Conservation (phyloP, 2,113 vertebrate species). For the Podarcis raffonei region DNA sequence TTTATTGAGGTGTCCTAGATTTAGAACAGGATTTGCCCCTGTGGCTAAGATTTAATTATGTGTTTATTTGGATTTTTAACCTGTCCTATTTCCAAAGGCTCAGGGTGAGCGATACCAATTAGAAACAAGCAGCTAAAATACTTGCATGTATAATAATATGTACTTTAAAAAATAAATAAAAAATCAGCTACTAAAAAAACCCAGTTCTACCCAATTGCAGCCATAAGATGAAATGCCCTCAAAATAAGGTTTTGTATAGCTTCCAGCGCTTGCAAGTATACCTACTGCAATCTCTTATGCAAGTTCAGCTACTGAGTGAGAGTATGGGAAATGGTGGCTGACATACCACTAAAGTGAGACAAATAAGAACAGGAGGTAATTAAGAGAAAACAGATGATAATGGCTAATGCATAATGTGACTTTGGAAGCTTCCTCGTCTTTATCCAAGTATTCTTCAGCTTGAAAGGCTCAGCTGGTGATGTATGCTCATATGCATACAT, state of each 20-base stretch:
- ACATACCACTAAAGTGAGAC: conserved; percentile 68
- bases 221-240: neutral
- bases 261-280: neutral
- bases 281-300: conserved; percentile 49
- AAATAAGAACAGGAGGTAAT: conserved; percentile 68
- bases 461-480: conserved; percentile 31
- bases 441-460: conserved; percentile 15
- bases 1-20: conserved; percentile 33
- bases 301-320: conserved; percentile 46
- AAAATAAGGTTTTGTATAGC: neutral
- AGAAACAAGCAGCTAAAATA: conserved; percentile 10
- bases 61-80: conserved; percentile 27
- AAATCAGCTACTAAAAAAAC: neutral
- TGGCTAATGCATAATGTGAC: conserved; percentile 51
- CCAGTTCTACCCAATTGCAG: neutral
- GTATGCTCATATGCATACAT: neutral
- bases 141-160: neutral
- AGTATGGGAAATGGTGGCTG: conserved; percentile 61
- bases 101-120: conserved; percentile 6
- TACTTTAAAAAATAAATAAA: neutral
- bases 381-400: conserved; percentile 62
- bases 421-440: conserved; percentile 47
- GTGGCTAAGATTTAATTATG: conserved; percentile 40
- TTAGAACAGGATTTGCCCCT: conserved; percentile 17
- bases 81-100: conserved; percentile 20